Evolutionary conservation across 2,113 vertebrate species (phyloP).

Genomic region (Neotragus moschatus): DNA sequence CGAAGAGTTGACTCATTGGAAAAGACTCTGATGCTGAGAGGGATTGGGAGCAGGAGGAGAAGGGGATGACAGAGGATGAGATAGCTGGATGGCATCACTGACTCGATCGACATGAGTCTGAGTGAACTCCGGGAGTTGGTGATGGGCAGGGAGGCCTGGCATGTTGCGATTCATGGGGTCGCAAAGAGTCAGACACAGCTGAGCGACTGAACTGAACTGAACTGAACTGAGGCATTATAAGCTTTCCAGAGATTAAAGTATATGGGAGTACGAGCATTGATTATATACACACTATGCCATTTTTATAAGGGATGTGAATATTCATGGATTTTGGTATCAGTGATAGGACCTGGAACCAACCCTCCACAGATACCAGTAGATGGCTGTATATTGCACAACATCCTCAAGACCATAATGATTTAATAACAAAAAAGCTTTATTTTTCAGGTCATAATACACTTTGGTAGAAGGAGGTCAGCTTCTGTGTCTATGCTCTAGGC

Average conservation of each 20-base stretch:
- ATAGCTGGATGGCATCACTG: no score
- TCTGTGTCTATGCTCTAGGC: not conserved
- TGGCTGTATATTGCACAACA: not conserved
- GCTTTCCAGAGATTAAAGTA: not conserved
- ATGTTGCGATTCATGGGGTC: no score
- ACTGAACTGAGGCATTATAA: not conserved
- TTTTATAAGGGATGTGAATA: not conserved
- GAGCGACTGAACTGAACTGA: no score
- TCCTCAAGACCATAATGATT: conserved; percentile 10
- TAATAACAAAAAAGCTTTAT: conserved; percentile 28
- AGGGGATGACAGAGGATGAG: no score
- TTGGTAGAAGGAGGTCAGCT: not conserved
- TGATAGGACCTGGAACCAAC: not conserved
- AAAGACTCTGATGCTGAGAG: no score
- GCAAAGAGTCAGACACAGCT: no score
- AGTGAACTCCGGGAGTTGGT: no score
- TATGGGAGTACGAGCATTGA: not conserved
- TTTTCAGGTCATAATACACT: conserved; percentile 8
- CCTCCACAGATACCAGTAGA: not conserved
- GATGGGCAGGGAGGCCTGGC: no score
- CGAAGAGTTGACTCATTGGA: no score
- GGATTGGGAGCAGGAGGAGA: no score
- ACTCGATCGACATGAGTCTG: no score
- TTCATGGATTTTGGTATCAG: not conserved
- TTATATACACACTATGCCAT: not conserved